A percentile compares a stretch with the other conserved stretches of the same genome.
These are phyloP conservation scores for Nomada goodeniana DNA, from an alignment of 2,888 invertebrate genomes.

Conservation along the genomic window DNA sequence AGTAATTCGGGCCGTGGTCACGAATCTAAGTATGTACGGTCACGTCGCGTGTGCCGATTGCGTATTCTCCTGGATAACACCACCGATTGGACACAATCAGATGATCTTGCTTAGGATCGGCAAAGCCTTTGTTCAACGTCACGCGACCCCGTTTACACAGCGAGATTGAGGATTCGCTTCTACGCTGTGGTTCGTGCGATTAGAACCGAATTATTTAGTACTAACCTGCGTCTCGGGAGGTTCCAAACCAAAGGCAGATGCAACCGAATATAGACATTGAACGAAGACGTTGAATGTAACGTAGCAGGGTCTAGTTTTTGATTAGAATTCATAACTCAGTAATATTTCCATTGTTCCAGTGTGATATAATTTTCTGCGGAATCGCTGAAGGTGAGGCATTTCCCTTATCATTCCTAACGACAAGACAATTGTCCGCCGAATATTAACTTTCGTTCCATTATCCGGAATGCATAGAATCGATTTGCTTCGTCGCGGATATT, in stretches of 20 bases:
- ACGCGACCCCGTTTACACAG: constrained; percentile 34
- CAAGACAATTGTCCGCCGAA: constrained; percentile 3
- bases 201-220: neutral
- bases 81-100: constrained; percentile 62
- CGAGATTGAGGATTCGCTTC: constrained; percentile 23
- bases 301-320: neutral
- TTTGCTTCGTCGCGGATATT: neutral
- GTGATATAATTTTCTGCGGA: neutral
- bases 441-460: constrained; percentile 23
- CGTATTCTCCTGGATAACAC: constrained; percentile 53
- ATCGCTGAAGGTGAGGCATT: neutral
- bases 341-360: neutral
- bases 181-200: neutral
- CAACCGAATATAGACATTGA: too few relatives aligned
- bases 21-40: constrained; percentile 25
- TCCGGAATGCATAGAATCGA: constrained; percentile 11
- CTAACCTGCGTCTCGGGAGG: too few relatives aligned
- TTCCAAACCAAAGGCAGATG: too few relatives aligned
- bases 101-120: constrained; percentile 47
- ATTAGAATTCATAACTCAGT: neutral
- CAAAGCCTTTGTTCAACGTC: constrained; percentile 48
- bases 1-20: constrained; percentile 34
- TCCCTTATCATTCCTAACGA: constrained; percentile 16
- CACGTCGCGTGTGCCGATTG: constrained; percentile 39
- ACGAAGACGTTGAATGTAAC: too few relatives aligned